Conservation (phyloP, 2,888 invertebrate species). For the Agonum fuliginosum region DNA sequence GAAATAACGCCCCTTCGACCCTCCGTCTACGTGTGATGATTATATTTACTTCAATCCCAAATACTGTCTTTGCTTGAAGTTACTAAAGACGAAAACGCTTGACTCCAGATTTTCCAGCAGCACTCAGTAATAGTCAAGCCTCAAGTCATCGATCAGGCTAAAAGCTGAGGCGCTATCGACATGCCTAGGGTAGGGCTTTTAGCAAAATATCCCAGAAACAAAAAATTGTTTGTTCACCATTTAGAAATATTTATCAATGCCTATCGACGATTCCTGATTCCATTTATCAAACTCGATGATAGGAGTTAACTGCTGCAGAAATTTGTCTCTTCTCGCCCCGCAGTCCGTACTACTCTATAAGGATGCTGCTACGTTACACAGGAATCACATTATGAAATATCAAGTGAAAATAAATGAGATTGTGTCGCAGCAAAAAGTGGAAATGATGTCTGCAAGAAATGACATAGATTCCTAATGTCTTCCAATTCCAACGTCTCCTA, state of each 20-base stretch:
- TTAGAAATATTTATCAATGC: conserved; percentile 59
- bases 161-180: conserved; percentile 49
- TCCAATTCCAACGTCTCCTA: conserved; percentile 24
- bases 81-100: background rate
- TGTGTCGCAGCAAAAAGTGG: conserved; percentile 14
- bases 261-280: conserved; percentile 49
- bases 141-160: conserved; percentile 46
- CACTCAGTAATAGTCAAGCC: too few species aligned
- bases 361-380: conserved; percentile 43
- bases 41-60: conserved; percentile 15
- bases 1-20: too few species aligned
- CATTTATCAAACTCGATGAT: conserved; percentile 55
- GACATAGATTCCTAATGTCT: conserved; percentile 35
- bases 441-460: conserved; percentile 31
- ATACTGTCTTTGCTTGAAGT: background rate
- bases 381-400: conserved; percentile 49
- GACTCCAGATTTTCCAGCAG: conserved; percentile 36
- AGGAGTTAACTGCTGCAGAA: conserved; percentile 29
- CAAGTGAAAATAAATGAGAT: conserved; percentile 43
- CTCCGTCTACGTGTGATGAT: too few species aligned
- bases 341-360: too few species aligned
- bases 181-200: conserved; percentile 47
- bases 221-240: conserved; percentile 56
- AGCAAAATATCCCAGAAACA: conserved; percentile 52
- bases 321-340: background rate